phyloP scores from a whole-genome alignment of 1,140 invertebrate species.

The Lepidurus apus region DNA sequence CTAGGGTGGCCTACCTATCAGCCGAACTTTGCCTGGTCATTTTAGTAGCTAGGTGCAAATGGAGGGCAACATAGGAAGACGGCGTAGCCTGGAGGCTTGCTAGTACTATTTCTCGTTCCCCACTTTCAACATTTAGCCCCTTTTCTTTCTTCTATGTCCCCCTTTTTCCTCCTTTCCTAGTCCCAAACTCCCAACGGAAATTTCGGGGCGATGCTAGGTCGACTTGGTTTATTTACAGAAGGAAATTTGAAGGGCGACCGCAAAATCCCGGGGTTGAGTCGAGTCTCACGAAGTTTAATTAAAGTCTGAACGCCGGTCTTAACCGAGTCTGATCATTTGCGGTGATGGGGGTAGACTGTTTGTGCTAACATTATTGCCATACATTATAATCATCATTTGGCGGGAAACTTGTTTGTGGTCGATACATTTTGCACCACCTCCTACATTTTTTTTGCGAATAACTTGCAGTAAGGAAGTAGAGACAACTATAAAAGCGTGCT shows the following conservation, averaged over 20 bases:
- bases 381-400: neutral
- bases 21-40: neutral
- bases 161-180: neutral
- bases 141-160: neutral
- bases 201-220: neutral
- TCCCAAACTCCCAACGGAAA: neutral
- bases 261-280: neutral
- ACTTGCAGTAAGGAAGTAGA: neutral
- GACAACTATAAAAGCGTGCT: neutral
- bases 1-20: neutral
- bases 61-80: neutral
- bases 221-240: neutral
- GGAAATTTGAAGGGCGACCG: neutral
- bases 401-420: neutral
- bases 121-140: neutral
- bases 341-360: neutral
- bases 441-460: neutral
- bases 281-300: neutral
- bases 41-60: constrained; percentile 13
- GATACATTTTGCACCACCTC: neutral
- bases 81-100: neutral
- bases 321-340: neutral
- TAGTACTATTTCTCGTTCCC: neutral
- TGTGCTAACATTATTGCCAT: neutral
- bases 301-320: neutral